A percentile compares a stretch with the other conserved stretches of the same genome.
Conservation (phyloP, 2,113 vertebrate genomes). For the Chloropsis cyanopogon region DNA sequence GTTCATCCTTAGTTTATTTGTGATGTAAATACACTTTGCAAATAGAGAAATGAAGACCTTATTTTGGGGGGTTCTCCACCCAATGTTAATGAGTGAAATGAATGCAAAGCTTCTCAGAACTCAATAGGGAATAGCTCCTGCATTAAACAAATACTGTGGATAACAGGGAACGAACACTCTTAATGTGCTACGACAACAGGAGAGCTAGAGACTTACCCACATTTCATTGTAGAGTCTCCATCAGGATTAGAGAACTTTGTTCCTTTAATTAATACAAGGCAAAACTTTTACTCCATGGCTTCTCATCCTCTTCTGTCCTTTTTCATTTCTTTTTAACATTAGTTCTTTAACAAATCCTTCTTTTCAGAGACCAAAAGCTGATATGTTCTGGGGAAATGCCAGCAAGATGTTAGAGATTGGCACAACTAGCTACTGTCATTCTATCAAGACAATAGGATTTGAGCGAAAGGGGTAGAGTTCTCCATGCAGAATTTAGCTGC, state of each 20-base stretch:
- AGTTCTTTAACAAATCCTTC: conserved; percentile 75
- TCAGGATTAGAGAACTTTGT: conserved; percentile 27
- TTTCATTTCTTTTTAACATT: conserved; percentile 62
- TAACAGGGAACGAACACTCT: not conserved
- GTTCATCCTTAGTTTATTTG: not conserved
- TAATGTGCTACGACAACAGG: not conserved
- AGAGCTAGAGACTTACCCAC: not conserved
- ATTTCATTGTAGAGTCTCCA: not conserved
- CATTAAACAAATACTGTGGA: conserved; percentile 27
- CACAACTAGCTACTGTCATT: conserved; percentile 73
- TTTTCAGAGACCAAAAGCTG: conserved; percentile 74
- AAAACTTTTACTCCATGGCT: conserved; percentile 54
- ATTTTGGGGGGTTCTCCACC: not conserved
- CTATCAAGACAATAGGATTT: conserved; percentile 77
- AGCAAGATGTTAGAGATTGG: conserved; percentile 72
- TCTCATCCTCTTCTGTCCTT: conserved; percentile 53
- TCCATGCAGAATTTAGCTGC: conserved; percentile 83
- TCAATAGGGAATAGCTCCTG: not conserved
- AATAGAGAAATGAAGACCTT: not conserved
- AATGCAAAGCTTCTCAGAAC: not conserved
- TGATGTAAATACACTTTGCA: not conserved
- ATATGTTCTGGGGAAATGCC: conserved; percentile 74
- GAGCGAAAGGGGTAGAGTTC: conserved; percentile 77
- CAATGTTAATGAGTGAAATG: not conserved
- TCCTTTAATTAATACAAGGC: conserved; percentile 61